Base-by-base conservation (phyloP, 2,113 vertebrate genomes). In the Hiodon alosoides region DNA sequence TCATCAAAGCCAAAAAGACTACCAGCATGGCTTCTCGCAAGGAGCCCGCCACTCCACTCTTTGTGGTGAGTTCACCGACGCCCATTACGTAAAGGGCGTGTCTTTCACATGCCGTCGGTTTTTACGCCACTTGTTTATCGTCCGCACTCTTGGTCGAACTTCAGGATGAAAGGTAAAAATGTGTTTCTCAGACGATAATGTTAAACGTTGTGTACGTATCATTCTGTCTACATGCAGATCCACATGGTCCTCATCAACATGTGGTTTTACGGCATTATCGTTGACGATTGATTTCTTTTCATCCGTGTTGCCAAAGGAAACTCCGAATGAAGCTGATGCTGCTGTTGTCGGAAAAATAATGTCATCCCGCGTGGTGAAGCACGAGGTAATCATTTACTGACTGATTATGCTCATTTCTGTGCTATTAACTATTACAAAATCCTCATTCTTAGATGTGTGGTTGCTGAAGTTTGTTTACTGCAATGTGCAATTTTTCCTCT, bases 341-440 rank as follows among this genome's bases (percentile, higher is more conserved):
- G 95, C 96, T 59, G 95, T 99, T 87, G 97, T 99, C 75, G 97
- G 98, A 86, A 99, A 99, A 91, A 98, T 99, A 84, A 90, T 99
- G 83, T 94, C 96, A 50, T 96, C 94, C 69, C 95, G 92, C 60
- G 78, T 92, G n/a, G 72, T 88, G 57, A 99, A 98, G 87, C 98
- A 95, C 66, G 97, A 99, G 92, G 97, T 98, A 92, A n/a, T n/a
- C 74, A 53, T 3, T 17, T 67, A 4, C 17, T 1, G 7, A 5
- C 16, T 5, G 31, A 31, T 31, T 31, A 31, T 31, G 31, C 14
- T 11, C 46, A 31, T 73, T 69, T 73, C 53, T 17, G 59, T 62
- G 14, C 51, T 62, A 2, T 51, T 16, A 51, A 9, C 13, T n/a
- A 8, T 47, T 65, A 2, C 4, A 65, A 54, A 52, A 53, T 5